Base-by-base conservation (phyloP, 1,140 invertebrate genomes). In the Drosophila subobscura region DNA sequence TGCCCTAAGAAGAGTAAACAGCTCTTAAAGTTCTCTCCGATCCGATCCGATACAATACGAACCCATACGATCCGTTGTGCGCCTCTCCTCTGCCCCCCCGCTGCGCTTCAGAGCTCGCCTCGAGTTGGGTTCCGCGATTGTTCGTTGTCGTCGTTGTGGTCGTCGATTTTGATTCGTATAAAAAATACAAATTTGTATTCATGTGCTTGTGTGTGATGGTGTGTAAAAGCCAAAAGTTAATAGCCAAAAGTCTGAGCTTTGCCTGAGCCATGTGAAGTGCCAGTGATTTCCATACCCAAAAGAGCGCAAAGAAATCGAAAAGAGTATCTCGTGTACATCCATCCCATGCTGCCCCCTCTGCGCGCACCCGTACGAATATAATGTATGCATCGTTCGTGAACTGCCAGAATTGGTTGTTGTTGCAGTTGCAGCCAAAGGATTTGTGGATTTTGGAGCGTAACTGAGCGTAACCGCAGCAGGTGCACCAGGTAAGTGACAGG, bases 371-470 rank as follows among this genome's bases (percentile, higher is more conserved):
- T 58, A 55, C 47, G 51, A 56, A 72, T 76, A 84, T 80, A 90
- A 90, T 90, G 88, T 80, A 85, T 90, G 88, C 77, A 71, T 74
- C 77, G 75, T 76, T 88, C 68, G 83, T 66, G 67, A 84, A 83
- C 60, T 74, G 57, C 63, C 77, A 88, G 47, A 85, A 90, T 88
- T 85, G 88, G 79, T 85, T 90, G 77, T 90, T 90, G 74, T 88
- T 90, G 83, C 79, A 80, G 51, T 90, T 90, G 74, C 88, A 90
- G 77, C 88, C 88, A 74, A 90, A 90, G 79, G 88, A 90, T 85
- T 90, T 90, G 83, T 90, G 88, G 88, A 90, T 90, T 85, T 85
- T 90, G 68, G 65, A 84, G 53, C 72, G 61, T 58, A 57, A 70
- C 56, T 86, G 73, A 85, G 53, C 44, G 40, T 22, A 41, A 65